Evolutionary conservation across 2,797 vertebrate genomes (phyloP), one percentile per base, ranked within the genome.

Genomic region (Darevskia nairensis): DNA sequence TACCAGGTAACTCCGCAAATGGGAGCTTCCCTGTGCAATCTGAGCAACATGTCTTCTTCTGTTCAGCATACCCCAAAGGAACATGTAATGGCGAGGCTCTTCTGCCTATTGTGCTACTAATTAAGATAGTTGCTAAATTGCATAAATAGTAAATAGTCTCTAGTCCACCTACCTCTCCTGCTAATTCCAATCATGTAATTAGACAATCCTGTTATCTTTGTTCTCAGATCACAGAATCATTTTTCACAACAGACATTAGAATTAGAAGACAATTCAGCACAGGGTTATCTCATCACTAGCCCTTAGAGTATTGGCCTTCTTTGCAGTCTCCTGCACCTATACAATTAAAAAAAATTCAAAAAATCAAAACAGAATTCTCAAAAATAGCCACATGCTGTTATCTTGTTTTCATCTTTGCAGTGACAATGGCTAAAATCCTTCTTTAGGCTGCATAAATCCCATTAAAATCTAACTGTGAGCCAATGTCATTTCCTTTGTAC

Each of bases 251-350:
- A 71, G 1, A 90, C 82, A 94, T 80, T 88, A 89, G 84, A 64
- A 93, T 89, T 7, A 86, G 71, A 72, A 91, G 46, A 90, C 71
- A 93, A 86, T 88, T 92, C 71, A 89, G 76, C 68, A 91, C 27
- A 90, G 46, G 79, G 80, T 25, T 93, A 91, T 91, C 13, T 90
- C 44, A 83, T 75, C 32, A 84, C 5, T 91, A 77, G 41, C 21
- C 55, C 87, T 90, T 69, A 89, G 89, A 77, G 39, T 74, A 86
- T 32, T 68, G 23, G 4, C 46, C 39, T 89, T 88, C 76, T 64
- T 72, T 76, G 83, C 82, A 71, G 80, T 64, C 32, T 90, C 80
- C 80, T 91, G 41, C 9, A 85, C 2, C n/a, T 69, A 85, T 4
- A 84, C 8, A 39, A 64, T 78, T 84, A 89, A 80, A 92, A 91